Percentiles rank a stretch among this genome's conserved stretches.
Evolutionary conservation across 2,113 vertebrate genomes (phyloP).

Genomic region (Apus apus): DNA sequence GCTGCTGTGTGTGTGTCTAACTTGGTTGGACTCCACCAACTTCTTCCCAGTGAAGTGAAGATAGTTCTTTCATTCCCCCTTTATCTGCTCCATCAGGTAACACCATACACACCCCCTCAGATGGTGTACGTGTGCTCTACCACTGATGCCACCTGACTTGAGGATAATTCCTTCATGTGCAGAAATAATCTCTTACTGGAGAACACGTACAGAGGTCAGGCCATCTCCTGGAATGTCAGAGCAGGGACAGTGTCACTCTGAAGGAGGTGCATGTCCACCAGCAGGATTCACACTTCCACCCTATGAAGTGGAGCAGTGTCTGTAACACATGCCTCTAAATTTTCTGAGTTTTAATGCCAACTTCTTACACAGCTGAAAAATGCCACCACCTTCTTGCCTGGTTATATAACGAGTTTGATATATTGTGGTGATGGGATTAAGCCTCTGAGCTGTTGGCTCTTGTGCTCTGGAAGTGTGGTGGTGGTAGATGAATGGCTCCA

Average conservation of each 20-base stretch:
- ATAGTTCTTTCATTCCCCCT: background rate
- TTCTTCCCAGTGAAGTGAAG: background rate
- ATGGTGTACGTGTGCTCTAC: fast-evolving
- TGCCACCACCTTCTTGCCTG: fast-evolving
- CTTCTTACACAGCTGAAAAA: background rate
- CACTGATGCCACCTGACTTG: background rate
- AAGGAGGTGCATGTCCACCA: background rate
- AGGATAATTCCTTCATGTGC: fast-evolving
- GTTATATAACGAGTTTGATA: background rate
- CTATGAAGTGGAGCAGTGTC: background rate
- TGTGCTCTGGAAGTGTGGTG: background rate
- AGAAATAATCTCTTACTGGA: background rate
- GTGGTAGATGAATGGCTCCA: background rate
- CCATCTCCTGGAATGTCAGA: background rate
- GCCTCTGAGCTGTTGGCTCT: background rate
- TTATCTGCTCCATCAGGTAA: background rate
- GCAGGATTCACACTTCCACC: background rate
- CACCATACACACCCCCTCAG: fast-evolving
- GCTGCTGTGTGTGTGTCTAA: background rate
- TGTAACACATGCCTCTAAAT: background rate
- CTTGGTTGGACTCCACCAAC: fast-evolving
- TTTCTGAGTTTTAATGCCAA: background rate
- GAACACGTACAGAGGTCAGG: background rate
- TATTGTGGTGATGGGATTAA: background rate
- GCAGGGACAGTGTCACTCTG: background rate